A percentile compares a stretch with the other conserved stretches of the same genome.
These are phyloP conservation scores for Tetrao urogallus DNA, from an alignment of 2,113 vertebrate genomes.

Conservation along the genomic window DNA sequence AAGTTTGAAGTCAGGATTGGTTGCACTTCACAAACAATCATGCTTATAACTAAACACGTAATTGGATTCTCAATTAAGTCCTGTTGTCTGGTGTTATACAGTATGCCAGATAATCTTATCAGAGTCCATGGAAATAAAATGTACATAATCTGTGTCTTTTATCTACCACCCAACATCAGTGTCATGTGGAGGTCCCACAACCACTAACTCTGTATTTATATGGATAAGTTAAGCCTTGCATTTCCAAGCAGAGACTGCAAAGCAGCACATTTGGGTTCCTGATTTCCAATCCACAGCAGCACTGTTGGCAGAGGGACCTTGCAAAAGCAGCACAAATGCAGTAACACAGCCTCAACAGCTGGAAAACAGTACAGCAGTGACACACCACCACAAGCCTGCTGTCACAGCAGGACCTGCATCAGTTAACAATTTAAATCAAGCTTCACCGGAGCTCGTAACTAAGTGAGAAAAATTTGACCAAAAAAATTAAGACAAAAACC, in stretches of 20 bases:
- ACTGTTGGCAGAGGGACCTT: background rate
- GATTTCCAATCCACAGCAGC: background rate
- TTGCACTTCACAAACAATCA: background rate
- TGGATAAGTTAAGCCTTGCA: background rate
- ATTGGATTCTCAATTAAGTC: conserved; percentile 14
- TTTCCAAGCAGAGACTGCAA: background rate
- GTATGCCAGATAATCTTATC: background rate
- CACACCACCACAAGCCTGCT: background rate
- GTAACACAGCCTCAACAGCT: background rate
- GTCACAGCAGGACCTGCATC: background rate
- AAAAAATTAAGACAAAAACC: too few relatives aligned
- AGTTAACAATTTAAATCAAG: background rate
- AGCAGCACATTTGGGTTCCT: background rate
- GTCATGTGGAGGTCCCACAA: background rate
- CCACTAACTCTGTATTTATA: background rate
- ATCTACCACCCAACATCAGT: background rate
- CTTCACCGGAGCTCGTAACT: background rate
- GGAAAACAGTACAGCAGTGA: background rate
- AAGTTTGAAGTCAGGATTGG: background rate
- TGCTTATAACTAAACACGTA: background rate
- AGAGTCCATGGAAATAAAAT: background rate
- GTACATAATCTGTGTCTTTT: background rate
- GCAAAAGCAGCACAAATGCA: conserved; percentile 3
- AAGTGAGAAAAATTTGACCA: background rate
- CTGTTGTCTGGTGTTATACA: background rate